phyloP scores from a whole-genome alignment of 2,797 vertebrate species.

The Lutjanus argentimaculatus region DNA sequence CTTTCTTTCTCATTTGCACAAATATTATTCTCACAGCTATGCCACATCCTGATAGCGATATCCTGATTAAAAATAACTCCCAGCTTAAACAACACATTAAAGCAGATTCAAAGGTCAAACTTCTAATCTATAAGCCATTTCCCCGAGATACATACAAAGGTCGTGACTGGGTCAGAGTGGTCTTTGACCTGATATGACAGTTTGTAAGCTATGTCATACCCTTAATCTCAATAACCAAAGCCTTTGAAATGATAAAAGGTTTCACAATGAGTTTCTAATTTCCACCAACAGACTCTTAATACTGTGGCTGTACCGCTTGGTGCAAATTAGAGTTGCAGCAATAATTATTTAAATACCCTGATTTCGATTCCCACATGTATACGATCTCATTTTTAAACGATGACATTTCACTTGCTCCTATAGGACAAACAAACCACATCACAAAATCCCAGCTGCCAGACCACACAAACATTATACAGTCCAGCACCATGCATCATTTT shows the following conservation, averaged over 20 bases:
- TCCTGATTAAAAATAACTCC: neutral
- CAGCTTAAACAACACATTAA: neutral
- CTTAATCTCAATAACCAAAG: neutral
- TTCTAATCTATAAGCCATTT: neutral
- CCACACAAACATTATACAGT: too few relatives aligned
- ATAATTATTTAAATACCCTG: too few relatives aligned
- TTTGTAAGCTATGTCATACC: neutral
- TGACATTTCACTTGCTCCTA: too few relatives aligned
- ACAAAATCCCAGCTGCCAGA: too few relatives aligned
- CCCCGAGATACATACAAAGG: neutral
- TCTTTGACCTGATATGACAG: conserved; percentile 3
- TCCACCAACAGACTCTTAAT: too few relatives aligned
- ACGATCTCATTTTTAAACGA: too few relatives aligned
- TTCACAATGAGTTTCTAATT: neutral
- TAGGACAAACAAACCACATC: too few relatives aligned
- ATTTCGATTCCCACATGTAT: too few relatives aligned
- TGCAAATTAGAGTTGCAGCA: neutral
- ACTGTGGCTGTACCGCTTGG: neutral
- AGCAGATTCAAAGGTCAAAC: neutral
- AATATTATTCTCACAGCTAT: neutral
- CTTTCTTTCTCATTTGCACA: neutral
- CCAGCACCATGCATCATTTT: too few relatives aligned
- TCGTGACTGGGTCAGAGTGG: neutral
- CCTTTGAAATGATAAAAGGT: neutral
- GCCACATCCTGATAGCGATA: neutral